These are phyloP conservation scores for Andricus curvator DNA, from an alignment of 2,888 invertebrate species.

Conservation along the genomic window DNA sequence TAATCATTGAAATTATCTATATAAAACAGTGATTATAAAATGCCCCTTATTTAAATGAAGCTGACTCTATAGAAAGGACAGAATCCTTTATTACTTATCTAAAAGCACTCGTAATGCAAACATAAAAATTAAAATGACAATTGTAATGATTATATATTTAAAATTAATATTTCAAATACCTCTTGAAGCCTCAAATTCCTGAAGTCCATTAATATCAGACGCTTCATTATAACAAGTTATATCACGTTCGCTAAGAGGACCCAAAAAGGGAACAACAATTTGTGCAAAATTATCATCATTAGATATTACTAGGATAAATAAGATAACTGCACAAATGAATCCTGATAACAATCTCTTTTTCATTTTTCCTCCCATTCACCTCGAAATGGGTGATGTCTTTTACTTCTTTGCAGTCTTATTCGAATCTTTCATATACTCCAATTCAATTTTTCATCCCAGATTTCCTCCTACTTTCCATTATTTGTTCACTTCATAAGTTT, in stretches of 20 bases:
- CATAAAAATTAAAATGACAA: background rate
- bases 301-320: conserved; percentile 64
- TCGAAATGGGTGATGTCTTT: background rate
- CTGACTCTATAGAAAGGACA: no score
- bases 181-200: conserved; percentile 30
- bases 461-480: background rate
- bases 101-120: no score
- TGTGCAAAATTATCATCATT: conserved; percentile 61
- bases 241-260: conserved; percentile 15
- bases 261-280: conserved; percentile 56
- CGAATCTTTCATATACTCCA: no score
- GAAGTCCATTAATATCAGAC: conserved; percentile 31
- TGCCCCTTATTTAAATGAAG: no score
- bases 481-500: background rate
- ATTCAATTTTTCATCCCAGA: no score
- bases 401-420: background rate
- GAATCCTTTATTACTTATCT: no score
- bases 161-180: background rate
- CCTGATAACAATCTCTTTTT: conserved; percentile 62
- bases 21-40: no score
- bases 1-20: no score
- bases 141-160: background rate
- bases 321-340: conserved; percentile 59
- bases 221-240: conserved; percentile 33
- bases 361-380: conserved; percentile 55